phyloP scores from a whole-genome alignment of 2,888 invertebrate genomes.

The Lasioglossum zephyrum region DNA sequence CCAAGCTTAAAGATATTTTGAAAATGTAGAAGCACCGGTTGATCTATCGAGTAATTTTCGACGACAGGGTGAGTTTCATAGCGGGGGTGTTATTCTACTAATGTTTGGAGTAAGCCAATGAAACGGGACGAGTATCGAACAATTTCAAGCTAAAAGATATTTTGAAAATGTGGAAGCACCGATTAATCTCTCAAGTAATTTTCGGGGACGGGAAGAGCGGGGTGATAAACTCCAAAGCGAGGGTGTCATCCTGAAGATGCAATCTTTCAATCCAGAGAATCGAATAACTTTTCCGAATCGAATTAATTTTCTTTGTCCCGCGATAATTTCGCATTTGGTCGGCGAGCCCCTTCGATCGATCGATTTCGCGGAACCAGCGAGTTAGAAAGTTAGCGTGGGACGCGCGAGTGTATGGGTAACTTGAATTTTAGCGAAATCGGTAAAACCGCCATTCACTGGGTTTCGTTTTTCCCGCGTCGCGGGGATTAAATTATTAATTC shows the following conservation, averaged over 20 bases:
- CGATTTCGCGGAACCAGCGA: background rate
- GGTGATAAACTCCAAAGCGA: too few relatives aligned
- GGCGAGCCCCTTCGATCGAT: background rate
- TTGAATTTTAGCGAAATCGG: constrained; percentile 38
- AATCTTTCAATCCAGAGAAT: too few relatives aligned
- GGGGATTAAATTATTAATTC: background rate
- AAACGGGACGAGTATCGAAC: background rate
- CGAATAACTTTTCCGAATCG: too few relatives aligned
- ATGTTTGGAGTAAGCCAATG: background rate
- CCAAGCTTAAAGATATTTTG: background rate
- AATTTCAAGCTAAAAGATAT: background rate
- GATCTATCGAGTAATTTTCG: too few relatives aligned
- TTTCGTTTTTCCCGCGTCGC: background rate
- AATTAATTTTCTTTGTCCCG: background rate
- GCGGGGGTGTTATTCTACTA: too few relatives aligned
- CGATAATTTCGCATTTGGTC: background rate
- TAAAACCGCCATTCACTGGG: constrained; percentile 12
- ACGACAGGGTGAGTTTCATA: too few relatives aligned
- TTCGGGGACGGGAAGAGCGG: too few relatives aligned
- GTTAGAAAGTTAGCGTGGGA: constrained; percentile 41
- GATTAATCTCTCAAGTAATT: too few relatives aligned
- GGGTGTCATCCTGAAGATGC: too few relatives aligned
- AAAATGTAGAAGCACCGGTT: too few relatives aligned
- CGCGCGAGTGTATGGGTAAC: background rate
- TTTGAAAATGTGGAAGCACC: too few relatives aligned